These are phyloP conservation scores for Platerodrilus igneus DNA, from an alignment of 2,888 invertebrate genomes.

Conservation along the genomic window DNA sequence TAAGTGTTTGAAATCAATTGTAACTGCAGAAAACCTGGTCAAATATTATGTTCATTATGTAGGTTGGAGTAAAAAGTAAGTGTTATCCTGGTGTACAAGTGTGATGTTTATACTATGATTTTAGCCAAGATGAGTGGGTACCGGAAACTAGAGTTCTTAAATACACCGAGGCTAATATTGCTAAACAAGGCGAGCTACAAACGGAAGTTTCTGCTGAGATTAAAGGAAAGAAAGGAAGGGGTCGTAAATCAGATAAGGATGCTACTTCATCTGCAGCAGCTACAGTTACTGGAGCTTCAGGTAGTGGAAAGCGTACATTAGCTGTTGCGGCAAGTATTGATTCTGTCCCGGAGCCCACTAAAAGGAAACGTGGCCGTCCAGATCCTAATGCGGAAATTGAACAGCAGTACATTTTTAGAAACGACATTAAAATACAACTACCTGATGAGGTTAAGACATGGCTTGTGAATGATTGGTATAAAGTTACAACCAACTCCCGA, in stretches of 20 bases:
- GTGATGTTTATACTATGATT: constrained; percentile 32
- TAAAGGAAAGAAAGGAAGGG: constrained; percentile 58
- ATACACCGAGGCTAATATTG: constrained; percentile 83
- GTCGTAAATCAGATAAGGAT: constrained; percentile 45
- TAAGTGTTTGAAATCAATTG: constrained; percentile 82
- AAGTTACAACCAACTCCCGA: constrained; percentile 82
- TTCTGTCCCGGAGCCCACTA: constrained; percentile 48
- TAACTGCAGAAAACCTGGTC: constrained; percentile 80
- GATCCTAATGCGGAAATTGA: constrained; percentile 80
- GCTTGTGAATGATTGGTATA: constrained; percentile 93
- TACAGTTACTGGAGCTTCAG: constrained; percentile 51
- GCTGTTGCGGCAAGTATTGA: constrained; percentile 49
- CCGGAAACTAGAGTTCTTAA: constrained; percentile 87
- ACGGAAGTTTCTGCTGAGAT: constrained; percentile 67
- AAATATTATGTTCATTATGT: constrained; percentile 95
- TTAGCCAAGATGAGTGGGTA: constrained; percentile 88
- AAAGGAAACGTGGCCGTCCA: constrained; percentile 60
- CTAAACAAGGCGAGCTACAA: constrained; percentile 81
- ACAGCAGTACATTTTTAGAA: constrained; percentile 80
- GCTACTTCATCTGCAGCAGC: constrained; percentile 58
- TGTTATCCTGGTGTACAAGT: constrained; percentile 18
- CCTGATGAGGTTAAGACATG: constrained; percentile 90
- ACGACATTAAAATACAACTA: constrained; percentile 79
- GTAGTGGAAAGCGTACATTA: constrained; percentile 29
- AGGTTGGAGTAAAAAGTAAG: constrained; percentile 97